Conservation (phyloP, 2,113 vertebrate species). For the Cyanocitta stelleri region DNA sequence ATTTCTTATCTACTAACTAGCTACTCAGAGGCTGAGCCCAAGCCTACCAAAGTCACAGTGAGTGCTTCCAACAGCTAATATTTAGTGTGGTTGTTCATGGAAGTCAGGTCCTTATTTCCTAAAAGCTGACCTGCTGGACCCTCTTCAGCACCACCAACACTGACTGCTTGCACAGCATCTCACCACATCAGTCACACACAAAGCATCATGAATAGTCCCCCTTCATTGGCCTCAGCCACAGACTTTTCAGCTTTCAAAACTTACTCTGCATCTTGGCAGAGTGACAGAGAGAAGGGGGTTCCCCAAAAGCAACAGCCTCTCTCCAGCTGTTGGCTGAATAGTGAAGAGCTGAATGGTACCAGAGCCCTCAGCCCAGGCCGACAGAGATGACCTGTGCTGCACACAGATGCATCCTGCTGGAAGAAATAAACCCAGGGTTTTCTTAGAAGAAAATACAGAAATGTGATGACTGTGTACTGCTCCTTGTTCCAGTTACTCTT, state of each 20-base stretch:
- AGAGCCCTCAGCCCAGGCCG: neutral
- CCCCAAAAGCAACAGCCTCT: neutral
- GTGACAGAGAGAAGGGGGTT: neutral
- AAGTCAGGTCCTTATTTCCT: neutral
- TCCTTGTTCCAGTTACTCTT: neutral
- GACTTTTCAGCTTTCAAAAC: neutral
- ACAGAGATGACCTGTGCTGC: neutral
- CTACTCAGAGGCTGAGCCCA: neutral
- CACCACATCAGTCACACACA: neutral
- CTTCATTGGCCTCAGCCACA: neutral
- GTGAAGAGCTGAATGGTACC: neutral
- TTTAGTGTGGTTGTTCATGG: neutral
- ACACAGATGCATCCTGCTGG: neutral
- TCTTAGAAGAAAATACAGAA: neutral
- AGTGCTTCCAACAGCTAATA: neutral
- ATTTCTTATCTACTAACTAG: neutral
- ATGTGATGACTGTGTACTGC: neutral
- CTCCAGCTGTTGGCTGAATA: neutral
- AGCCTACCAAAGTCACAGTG: neutral
- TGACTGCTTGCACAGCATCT: neutral
- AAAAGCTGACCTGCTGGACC: neutral
- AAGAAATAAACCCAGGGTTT: neutral
- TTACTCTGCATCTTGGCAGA: neutral
- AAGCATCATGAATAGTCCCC: neutral
- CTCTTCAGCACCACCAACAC: neutral